Evolutionary conservation across 2,113 vertebrate species (phyloP).

Genomic region (Podiceps cristatus): DNA sequence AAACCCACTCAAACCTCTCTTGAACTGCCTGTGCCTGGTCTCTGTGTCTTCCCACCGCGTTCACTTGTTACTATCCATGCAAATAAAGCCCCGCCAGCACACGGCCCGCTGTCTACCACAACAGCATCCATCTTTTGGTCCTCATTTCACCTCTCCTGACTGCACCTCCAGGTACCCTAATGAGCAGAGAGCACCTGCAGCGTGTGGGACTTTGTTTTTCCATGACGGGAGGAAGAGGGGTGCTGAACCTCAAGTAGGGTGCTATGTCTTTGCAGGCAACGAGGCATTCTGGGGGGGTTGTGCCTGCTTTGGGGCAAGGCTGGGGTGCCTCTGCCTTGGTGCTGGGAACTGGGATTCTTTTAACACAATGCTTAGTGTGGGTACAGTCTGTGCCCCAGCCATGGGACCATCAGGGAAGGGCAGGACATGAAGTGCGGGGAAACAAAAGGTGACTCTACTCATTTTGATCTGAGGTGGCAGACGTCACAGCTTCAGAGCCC

Average conservation of each 20-base stretch:
- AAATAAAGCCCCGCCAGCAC: constrained; percentile 7
- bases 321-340: background rate
- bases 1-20: background rate
- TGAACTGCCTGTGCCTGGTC: background rate
- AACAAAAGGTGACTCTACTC: background rate
- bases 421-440: background rate
- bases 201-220: background rate
- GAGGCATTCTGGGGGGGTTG: background rate
- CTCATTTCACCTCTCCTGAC: constrained; percentile 45
- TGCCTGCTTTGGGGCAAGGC: background rate
- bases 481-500: background rate
- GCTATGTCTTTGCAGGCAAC: background rate
- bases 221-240: constrained; percentile 31
- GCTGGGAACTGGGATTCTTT: background rate
- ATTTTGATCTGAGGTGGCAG: background rate
- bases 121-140: constrained; percentile 19
- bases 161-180: constrained; percentile 45
- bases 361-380: accelerated
- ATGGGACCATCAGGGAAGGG: background rate
- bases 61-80: background rate
- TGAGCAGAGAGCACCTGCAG: background rate
- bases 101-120: background rate
- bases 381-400: background rate
- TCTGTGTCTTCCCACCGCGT: background rate
- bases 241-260: background rate